Evolutionary conservation across 2,113 vertebrate species (phyloP).

Genomic region (Cyprinus carpio): DNA sequence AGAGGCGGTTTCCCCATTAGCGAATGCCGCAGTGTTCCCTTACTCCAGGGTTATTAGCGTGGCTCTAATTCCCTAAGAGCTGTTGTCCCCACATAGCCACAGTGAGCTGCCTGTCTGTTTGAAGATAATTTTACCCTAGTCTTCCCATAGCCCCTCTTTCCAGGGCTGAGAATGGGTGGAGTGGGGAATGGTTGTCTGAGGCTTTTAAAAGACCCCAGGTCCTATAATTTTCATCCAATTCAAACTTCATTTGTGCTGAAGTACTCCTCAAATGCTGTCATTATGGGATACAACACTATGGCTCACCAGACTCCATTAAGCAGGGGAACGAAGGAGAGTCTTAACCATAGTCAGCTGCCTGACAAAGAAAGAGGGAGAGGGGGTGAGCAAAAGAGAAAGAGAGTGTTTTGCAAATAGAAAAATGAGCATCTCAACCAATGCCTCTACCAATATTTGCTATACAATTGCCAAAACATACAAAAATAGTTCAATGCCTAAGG

Average conservation of each 20-base stretch:
- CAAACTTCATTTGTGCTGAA: constrained; percentile 70
- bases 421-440: neutral
- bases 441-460: neutral
- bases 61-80: constrained; percentile 68
- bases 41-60: constrained; percentile 67
- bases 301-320: constrained; percentile 66
- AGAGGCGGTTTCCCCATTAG: constrained; percentile 61
- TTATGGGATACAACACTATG: constrained; percentile 55
- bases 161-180: constrained; percentile 58
- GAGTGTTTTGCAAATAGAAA: constrained; percentile 32
- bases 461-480: neutral
- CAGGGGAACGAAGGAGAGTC: constrained; percentile 56
- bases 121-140: constrained; percentile 65
- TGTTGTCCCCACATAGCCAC: constrained; percentile 61
- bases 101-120: constrained; percentile 66
- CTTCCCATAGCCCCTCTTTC: constrained; percentile 47
- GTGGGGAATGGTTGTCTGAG: constrained; percentile 56
- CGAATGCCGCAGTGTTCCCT: constrained; percentile 41
- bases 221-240: constrained; percentile 72
- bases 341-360: constrained; percentile 51
- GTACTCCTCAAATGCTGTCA: constrained; percentile 63
- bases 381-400: constrained; percentile 9
- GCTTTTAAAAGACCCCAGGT: constrained; percentile 64
- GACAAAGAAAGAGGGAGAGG: constrained; percentile 32
- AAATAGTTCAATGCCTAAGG: neutral